A percentile compares a stretch with the other conserved stretches of the same genome.
Evolutionary conservation across 2,888 invertebrate species (phyloP).

Genomic region (Thymelicus lineola): DNA sequence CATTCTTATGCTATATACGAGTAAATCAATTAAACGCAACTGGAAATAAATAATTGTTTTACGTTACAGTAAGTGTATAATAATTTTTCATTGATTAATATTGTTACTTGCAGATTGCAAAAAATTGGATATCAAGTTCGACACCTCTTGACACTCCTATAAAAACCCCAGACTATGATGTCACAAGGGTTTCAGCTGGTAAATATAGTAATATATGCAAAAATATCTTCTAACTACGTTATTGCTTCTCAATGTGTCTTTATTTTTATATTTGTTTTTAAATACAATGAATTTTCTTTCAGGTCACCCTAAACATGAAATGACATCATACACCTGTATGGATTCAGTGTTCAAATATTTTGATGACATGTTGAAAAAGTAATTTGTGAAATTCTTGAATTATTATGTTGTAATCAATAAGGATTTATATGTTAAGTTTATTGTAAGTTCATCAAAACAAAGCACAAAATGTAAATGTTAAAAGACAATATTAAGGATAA

Average conservation of each 20-base stretch:
- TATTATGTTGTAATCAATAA: neutral
- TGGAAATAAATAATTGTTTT: too few relatives aligned
- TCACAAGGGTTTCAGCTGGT: conserved; percentile 87
- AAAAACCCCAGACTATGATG: conserved; percentile 79
- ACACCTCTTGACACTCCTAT: conserved; percentile 82
- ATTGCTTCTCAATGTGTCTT: neutral
- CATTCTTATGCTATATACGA: too few relatives aligned
- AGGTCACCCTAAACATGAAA: conserved; percentile 88
- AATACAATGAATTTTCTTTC: conserved; percentile 51
- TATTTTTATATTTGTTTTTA: neutral
- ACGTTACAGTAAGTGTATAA: neutral
- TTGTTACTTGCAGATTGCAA: conserved; percentile 72
- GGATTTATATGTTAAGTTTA: neutral
- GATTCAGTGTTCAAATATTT: conserved; percentile 88
- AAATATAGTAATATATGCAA: neutral
- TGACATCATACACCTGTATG: conserved; percentile 88
- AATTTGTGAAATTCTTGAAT: neutral
- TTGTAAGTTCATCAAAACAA: neutral
- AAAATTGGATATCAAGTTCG: conserved; percentile 87
- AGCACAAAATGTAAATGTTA: conserved; percentile 6
- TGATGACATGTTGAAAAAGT: conserved; percentile 62
- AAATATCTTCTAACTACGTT: too few relatives aligned
- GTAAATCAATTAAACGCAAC: too few relatives aligned
- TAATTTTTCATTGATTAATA: conserved; percentile 23
- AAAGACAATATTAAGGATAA: neutral